Evolutionary conservation across 92 coral and sea anemone species (phyloP).

Genomic region (Blastomussa wellsi): DNA sequence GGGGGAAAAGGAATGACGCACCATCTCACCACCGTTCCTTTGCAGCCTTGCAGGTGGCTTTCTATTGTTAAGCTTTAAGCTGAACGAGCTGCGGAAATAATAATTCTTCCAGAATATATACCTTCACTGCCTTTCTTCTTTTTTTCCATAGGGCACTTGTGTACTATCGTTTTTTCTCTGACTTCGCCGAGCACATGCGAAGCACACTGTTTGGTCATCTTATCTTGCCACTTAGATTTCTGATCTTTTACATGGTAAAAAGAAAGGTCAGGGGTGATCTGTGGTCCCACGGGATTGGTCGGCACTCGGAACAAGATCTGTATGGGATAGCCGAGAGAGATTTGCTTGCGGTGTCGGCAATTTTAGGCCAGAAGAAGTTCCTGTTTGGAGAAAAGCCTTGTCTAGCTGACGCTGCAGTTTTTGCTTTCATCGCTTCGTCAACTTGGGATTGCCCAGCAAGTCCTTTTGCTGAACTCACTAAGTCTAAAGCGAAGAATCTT

Average conservation of each 20-base stretch:
- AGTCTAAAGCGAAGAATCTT: not conserved
- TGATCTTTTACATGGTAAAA: conserved; percentile 54
- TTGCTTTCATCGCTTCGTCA: conserved; percentile 63
- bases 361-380: conserved; percentile 63
- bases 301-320: conserved; percentile 55
- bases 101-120: no score
- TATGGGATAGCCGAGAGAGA: conserved; percentile 69
- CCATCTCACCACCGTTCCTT: no score
- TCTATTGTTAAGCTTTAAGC: no score
- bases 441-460: not conserved
- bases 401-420: conserved; percentile 65
- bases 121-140: not conserved
- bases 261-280: conserved; percentile 54
- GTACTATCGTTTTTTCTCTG: not conserved
- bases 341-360: conserved; percentile 63
- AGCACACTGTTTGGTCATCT: not conserved
- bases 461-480: not conserved
- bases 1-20: no score
- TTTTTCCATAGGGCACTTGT: not conserved
- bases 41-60: no score
- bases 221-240: conserved; percentile 47
- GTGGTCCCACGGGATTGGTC: conserved; percentile 65
- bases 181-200: not conserved
- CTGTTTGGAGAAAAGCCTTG: conserved; percentile 45
- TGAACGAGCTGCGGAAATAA: no score